A percentile compares a stretch with the other conserved stretches of the same genome.
phyloP scores from a whole-genome alignment of 1,140 invertebrate genomes.

The Triops longicaudatus region DNA sequence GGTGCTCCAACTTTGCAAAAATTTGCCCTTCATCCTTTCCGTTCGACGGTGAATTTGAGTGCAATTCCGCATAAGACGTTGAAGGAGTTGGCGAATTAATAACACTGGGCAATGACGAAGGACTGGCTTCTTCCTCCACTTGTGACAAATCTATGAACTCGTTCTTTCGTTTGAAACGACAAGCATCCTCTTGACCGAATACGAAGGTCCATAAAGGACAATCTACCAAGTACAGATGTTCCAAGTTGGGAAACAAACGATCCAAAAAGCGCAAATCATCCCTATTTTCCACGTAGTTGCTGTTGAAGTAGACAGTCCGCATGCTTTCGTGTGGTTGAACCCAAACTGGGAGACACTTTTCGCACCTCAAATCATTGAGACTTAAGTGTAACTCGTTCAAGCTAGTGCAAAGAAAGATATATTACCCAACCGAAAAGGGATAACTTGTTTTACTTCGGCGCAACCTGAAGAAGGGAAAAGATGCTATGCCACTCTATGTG shows the following conservation, averaged over 20 bases:
- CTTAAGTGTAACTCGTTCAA: conserved; percentile 84
- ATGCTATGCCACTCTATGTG: conserved; percentile 73
- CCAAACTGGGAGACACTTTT: neutral
- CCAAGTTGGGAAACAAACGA: conserved; percentile 69
- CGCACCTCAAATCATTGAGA: conserved; percentile 41
- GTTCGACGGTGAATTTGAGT: neutral
- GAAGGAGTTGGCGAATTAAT: conserved; percentile 6
- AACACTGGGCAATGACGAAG: neutral
- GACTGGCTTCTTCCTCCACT: neutral
- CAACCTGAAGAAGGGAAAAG: conserved; percentile 58
- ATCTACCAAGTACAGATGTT: conserved; percentile 74
- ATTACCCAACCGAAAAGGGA: conserved; percentile 24
- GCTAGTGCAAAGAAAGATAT: conserved; percentile 37
- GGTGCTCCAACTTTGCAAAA: conserved; percentile 59
- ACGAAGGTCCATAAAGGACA: conserved; percentile 61
- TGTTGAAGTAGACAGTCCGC: conserved; percentile 22
- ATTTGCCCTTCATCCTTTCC: conserved; percentile 5
- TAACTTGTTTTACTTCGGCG: conserved; percentile 46
- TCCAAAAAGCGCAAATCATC: conserved; percentile 23
- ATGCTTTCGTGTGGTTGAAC: conserved; percentile 14
- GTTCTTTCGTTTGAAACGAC: neutral
- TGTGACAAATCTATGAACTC: neutral
- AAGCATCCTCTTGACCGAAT: neutral
- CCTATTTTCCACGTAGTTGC: conserved; percentile 23
- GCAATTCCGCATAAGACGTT: neutral